Conservation (phyloP, 1,140 invertebrate species). For the Drepana arcuata region DNA sequence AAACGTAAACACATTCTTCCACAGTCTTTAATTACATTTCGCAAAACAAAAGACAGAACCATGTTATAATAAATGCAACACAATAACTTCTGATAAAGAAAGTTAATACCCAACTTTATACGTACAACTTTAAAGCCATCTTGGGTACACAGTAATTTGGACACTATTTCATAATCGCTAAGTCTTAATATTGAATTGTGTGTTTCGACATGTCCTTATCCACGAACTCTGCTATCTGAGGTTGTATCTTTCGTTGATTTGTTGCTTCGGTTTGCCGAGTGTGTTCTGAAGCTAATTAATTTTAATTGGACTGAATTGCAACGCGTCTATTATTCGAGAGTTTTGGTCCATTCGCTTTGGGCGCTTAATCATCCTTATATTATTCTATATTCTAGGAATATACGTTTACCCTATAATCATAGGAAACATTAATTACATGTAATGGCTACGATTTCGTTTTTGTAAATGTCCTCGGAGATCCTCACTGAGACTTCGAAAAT, state of each 20-base stretch:
- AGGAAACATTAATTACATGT: too few relatives aligned
- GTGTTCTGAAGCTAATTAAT: conserved; percentile 68
- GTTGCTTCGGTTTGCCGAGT: conserved; percentile 50
- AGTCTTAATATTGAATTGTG: conserved; percentile 32
- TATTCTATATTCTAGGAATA: too few relatives aligned
- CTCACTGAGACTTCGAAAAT: too few relatives aligned
- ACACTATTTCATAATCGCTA: conserved; percentile 27
- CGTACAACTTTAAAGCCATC: background rate
- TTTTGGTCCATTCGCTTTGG: conserved; percentile 43
- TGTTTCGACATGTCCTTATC: conserved; percentile 41
- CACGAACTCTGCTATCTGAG: conserved; percentile 41
- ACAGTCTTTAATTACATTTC: too few relatives aligned
- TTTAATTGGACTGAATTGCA: conserved; percentile 65
- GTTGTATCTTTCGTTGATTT: conserved; percentile 66
- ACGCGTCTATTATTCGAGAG: conserved; percentile 56
- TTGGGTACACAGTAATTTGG: conserved; percentile 9
- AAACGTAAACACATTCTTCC: too few relatives aligned
- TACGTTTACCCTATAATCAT: too few relatives aligned
- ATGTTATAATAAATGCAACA: background rate
- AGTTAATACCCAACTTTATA: too few relatives aligned
- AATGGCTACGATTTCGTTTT: too few relatives aligned
- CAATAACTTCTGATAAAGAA: too few relatives aligned
- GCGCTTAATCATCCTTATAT: too few relatives aligned
- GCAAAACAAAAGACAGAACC: conserved; percentile 1
- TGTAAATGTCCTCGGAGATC: too few relatives aligned